Conservation (phyloP, 35 echinoderm and acorn worm species). For the Chiridota heheva region DNA sequence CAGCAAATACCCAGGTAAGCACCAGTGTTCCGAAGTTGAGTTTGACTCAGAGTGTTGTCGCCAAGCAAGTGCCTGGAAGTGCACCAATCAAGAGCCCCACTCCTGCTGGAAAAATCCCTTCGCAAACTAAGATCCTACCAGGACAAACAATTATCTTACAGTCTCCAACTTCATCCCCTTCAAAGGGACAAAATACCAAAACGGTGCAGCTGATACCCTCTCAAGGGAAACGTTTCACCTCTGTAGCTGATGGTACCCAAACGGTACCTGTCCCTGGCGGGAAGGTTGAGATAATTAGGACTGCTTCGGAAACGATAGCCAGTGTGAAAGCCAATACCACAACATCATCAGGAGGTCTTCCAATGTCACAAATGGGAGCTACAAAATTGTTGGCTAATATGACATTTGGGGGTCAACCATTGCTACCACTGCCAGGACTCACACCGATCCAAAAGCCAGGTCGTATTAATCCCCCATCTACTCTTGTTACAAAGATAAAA, state of each 20-base stretch:
- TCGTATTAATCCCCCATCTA: too few species aligned
- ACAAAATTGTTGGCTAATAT: too few species aligned
- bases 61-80: not conserved
- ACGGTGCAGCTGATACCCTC: slow-evolving; percentile 16
- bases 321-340: too few species aligned
- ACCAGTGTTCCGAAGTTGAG: slow-evolving; percentile 57
- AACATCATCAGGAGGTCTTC: too few species aligned
- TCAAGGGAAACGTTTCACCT: not conserved
- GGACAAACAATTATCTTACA: slow-evolving; percentile 34
- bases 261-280: slow-evolving; percentile 33
- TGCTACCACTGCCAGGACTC: too few species aligned
- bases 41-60: slow-evolving; percentile 40
- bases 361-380: too few species aligned
- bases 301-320: slow-evolving; percentile 6
- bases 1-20: slow-evolving; percentile 54
- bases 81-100: not conserved
- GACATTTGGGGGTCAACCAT: too few species aligned
- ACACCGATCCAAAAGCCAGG: too few species aligned
- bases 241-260: slow-evolving; percentile 15
- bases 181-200: not conserved
- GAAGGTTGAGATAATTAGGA: slow-evolving; percentile 29
- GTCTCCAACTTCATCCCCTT: slow-evolving; percentile 23
- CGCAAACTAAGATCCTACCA: slow-evolving; percentile 2
- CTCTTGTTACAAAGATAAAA: too few species aligned
- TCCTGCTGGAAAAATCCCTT: not conserved